A percentile compares a stretch with the other conserved stretches of the same genome.
phyloP scores from a whole-genome alignment of 1,140 invertebrate genomes.

The Uloborus diversus region DNA sequence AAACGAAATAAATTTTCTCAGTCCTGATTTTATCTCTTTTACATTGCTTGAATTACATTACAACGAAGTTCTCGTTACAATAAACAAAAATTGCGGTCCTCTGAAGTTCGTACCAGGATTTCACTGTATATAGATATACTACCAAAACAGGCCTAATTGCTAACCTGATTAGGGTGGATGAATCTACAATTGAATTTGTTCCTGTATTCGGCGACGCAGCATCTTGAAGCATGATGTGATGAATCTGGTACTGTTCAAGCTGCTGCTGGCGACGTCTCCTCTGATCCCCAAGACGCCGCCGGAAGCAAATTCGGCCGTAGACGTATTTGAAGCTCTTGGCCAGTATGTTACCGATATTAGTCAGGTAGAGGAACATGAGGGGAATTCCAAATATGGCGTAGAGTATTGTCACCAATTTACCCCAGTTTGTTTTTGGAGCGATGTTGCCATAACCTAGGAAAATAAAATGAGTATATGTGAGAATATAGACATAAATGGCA shows the following conservation, averaged over 20 bases:
- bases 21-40: too few species aligned
- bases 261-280: constrained; percentile 13
- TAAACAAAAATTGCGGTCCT: too few species aligned
- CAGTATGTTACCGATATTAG: constrained; percentile 81
- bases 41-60: too few species aligned
- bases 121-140: not conserved
- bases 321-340: constrained; percentile 77
- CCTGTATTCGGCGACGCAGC: constrained; percentile 30
- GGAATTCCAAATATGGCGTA: constrained; percentile 86
- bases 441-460: constrained; percentile 79
- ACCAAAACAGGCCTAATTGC: not conserved
- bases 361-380: constrained; percentile 85
- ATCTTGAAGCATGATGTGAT: constrained; percentile 56
- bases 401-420: constrained; percentile 84
- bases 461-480: not conserved
- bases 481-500: not conserved
- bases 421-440: constrained; percentile 76
- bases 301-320: constrained; percentile 66
- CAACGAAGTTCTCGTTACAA: too few species aligned
- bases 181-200: constrained; percentile 44
- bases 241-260: constrained; percentile 54
- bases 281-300: constrained; percentile 1
- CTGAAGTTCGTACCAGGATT: not conserved
- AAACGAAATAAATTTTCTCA: not conserved
- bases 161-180: constrained; percentile 42